Evolutionary conservation across 2,797 vertebrate species (phyloP).

Genomic region (Melanotaenia maccullochi): DNA sequence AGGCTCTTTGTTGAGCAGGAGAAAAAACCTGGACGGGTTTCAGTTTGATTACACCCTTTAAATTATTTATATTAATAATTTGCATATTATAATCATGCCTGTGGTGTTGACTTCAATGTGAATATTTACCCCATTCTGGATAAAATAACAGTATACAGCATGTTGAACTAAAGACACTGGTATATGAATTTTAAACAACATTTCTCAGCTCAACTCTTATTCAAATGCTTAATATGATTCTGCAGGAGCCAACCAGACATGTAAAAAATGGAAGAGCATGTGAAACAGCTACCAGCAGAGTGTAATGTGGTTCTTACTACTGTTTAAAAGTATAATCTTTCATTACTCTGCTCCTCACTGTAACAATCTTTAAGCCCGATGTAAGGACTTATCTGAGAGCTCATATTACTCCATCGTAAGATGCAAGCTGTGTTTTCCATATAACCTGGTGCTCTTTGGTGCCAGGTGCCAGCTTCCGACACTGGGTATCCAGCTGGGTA

Average conservation of each 20-base stretch:
- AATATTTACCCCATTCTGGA: too few relatives aligned
- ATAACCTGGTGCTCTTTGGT: constrained; percentile 89
- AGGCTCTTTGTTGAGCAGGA: too few relatives aligned
- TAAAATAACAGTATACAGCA: too few relatives aligned
- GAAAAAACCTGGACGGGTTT: too few relatives aligned
- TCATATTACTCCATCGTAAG: background rate
- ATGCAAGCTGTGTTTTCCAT: background rate
- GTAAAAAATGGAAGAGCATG: background rate
- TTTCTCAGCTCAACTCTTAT: too few relatives aligned
- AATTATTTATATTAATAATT: too few relatives aligned
- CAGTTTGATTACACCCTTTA: too few relatives aligned
- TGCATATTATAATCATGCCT: too few relatives aligned
- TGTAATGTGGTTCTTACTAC: background rate
- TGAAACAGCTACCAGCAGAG: background rate
- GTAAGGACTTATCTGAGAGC: too few relatives aligned
- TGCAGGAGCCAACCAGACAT: background rate
- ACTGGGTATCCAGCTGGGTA: constrained; percentile 82
- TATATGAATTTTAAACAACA: too few relatives aligned
- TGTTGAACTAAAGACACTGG: too few relatives aligned
- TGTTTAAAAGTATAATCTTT: background rate
- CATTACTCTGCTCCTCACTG: background rate
- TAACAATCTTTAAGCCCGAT: background rate
- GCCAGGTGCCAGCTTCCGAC: constrained; percentile 84
- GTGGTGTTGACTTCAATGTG: too few relatives aligned
- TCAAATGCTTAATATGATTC: constrained; percentile 1